Evolutionary conservation across 2,113 vertebrate species (phyloP), one percentile per base, ranked within the genome.

Genomic region (Trogon melanurus): DNA sequence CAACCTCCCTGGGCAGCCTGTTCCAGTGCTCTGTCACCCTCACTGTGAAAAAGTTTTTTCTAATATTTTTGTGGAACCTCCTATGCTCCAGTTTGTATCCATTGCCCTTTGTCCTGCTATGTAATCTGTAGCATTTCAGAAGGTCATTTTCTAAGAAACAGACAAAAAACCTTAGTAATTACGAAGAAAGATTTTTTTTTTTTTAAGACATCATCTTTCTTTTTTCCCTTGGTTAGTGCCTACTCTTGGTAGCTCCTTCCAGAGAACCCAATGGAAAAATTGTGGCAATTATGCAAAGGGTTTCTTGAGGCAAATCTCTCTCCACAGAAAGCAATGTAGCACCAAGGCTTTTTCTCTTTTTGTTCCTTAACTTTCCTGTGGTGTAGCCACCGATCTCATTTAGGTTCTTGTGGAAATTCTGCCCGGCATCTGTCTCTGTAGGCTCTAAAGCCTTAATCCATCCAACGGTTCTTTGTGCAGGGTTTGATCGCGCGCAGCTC

Each of bases 281-380:
- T 66, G 25, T 2, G 2, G 21, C 30, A 72, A 10, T 87, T 36
- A 58, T 19, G 36, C 19, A 34, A 53, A 51, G 0, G 0, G 5
- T n/a, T 15, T 69, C 27, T 74, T 67, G 41, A 92, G 41, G 38
- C 17, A 26, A 75, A 7, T 78, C 13, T 3, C 11, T 72, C 29
- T 61, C 20, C 11, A 22, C 12, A n/a, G 64, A 85, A 79, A 54
- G 32, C 13, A 17, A 3, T 21, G 16, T 56, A 14, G 21, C 48
- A 62, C 3, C 8, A 14, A 54, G 23, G 21, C 22, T n/a, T 78
- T 86, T 84, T 54, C 36, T 84, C 23, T 6, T 74, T 41, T 45
- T 53, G 26, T 74, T 70, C 34, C 17, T 62, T 58, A 32, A 21
- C 47, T 80, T 74, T 16, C 8, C 9, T 65, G 57, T 14, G 16